Evolutionary conservation across 2,888 invertebrate species (phyloP).

Genomic region (Pteria penguin): DNA sequence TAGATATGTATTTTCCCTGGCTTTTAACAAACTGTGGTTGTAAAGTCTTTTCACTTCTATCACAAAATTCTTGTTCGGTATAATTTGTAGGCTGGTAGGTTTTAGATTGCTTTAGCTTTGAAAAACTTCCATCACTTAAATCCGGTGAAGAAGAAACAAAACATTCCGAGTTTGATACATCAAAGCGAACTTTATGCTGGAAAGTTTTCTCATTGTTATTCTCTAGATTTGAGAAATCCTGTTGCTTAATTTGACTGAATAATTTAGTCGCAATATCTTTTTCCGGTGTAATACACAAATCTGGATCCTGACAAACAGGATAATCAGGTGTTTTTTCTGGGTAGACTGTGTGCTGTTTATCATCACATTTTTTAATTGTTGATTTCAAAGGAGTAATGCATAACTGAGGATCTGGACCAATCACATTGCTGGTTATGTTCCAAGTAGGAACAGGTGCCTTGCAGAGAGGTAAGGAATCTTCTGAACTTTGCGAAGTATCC

Average conservation of each 20-base stretch:
- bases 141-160: slow-evolving; percentile 22
- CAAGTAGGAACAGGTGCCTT: slow-evolving; percentile 52
- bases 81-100: slow-evolving; percentile 53
- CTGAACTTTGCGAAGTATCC: slow-evolving; percentile 61
- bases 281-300: slow-evolving; percentile 67
- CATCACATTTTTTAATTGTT: not conserved
- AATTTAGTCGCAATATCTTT: slow-evolving; percentile 36
- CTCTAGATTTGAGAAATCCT: slow-evolving; percentile 9
- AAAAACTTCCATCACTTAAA: slow-evolving; percentile 8
- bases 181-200: slow-evolving; percentile 59
- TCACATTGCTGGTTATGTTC: slow-evolving; percentile 38
- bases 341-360: slow-evolving; percentile 22
- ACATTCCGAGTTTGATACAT: slow-evolving; percentile 52
- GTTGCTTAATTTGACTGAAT: slow-evolving; percentile 22
- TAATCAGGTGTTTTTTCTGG: slow-evolving; percentile 29
- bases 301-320: slow-evolving; percentile 58
- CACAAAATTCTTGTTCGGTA: slow-evolving; percentile 31
- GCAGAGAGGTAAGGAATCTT: slow-evolving; percentile 59
- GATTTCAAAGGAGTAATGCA: slow-evolving; percentile 62
- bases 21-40: not conserved
- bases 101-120: slow-evolving; percentile 34
- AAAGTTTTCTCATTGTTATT: slow-evolving; percentile 25
- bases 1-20: not conserved
- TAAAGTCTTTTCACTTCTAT: not conserved
- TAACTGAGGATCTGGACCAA: slow-evolving; percentile 59